Conservation (phyloP, 2,888 invertebrate species). For the Caenorhabditis doughertyi region DNA sequence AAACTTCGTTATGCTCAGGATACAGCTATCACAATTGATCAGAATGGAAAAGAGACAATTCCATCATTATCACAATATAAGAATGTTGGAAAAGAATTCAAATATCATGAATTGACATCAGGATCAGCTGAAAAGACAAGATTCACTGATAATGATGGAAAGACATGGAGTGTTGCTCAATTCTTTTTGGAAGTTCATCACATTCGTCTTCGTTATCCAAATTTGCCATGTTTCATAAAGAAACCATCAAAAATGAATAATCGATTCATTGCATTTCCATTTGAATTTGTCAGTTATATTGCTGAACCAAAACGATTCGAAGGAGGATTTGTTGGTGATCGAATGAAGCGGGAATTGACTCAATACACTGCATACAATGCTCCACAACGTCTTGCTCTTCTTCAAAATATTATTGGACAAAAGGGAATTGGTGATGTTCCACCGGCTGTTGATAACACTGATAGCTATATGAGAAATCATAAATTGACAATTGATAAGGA, state of each 20-base stretch:
- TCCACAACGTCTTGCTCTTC: no score
- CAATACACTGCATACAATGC: no score
- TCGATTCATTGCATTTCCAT: background rate
- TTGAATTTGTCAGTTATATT: constrained; percentile 24
- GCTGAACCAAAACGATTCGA: background rate
- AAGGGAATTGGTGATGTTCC: background rate
- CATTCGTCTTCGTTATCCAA: constrained; percentile 9
- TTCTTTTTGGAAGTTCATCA: background rate
- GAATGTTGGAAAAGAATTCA: background rate
- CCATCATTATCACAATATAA: background rate
- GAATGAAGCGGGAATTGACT: no score
- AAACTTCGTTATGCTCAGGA: background rate
- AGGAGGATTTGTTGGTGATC: background rate
- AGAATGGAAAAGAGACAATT: background rate
- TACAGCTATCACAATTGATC: background rate
- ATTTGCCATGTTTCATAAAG: constrained; percentile 18
- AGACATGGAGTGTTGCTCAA: background rate
- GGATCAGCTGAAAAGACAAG: background rate
- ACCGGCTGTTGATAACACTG: constrained; percentile 24
- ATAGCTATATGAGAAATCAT: constrained; percentile 7
- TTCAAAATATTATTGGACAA: no score
- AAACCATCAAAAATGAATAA: background rate
- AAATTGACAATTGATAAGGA: no score
- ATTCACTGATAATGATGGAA: background rate
- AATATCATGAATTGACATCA: background rate